Evolutionary conservation across 2,888 invertebrate genomes (phyloP), one percentile per base, ranked within the genome.

Genomic region (Mythimna ferrago): DNA sequence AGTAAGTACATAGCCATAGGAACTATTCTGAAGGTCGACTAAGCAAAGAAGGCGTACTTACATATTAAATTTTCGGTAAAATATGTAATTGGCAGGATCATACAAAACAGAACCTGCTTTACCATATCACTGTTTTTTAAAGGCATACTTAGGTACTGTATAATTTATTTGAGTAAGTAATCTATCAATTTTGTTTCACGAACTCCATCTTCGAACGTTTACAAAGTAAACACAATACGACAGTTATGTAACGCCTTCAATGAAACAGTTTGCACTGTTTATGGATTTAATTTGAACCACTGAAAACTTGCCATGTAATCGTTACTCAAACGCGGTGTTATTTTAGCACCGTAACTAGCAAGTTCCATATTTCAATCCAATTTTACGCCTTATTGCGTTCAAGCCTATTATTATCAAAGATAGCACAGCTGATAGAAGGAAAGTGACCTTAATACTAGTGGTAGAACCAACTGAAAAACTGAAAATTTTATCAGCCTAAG

Each of bases 281-380:
- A 38, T 38, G 57, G 38, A 54, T 32, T 60, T 76, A 38, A 71
- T 71, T 79, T 41, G 26, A 63, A 53, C 51, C 35, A 62, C 21
- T 35, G 58, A 58, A 57, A 62, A 10, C 44, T 58, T 48, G 32
- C 19, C n/a, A 16, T 16, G 38, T 19, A 61, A 69, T 62, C 19
- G 19, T 53, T 58, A 61, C 32, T 48, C n/a, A 44, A n/a, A 41
- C 19, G 19, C 19, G 6, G 10, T 51, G 26, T 62, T 56, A 57
- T 32, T 51, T 58, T 21, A 32, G 21, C 41, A 60, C 16, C 11
- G 44, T 48, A 54, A 19, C 44, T 44, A 61, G 26, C 53, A 16
- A 60, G 35, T 21, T 6, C 2, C 6, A 11, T 44, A 53, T 44
- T 58, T 41, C 38, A 35, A 76, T 76, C 44, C 14, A 48, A 10